Evolutionary conservation across 92 coral and sea anemone species (phyloP), one percentile per base, ranked within the genome.

Genomic region (Porites divaricata): DNA sequence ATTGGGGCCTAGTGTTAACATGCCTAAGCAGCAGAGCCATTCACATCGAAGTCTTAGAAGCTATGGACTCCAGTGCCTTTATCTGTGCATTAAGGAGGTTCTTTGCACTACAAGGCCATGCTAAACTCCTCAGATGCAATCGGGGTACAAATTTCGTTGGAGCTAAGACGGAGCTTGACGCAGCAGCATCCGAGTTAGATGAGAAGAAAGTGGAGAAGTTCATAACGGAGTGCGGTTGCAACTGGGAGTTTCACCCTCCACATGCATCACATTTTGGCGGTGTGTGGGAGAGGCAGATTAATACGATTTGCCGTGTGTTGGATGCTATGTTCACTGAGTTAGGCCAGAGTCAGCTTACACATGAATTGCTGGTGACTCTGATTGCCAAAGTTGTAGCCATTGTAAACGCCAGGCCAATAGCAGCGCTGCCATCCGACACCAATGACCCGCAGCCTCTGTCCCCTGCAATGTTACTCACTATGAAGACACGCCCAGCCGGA

Each of bases 181-280:
- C 65, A 25, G 92, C 92, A 4, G 57, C 80, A 50, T 48, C 58
- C 51, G 74, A 81, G 67, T 12, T 76, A 68, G 84, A 90, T 64
- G 51, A 69, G 51, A 61, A 74, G 77, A 61, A 24, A 61, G 63
- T 79, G 24, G 70, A 84, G 86, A 78, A 64, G 21, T 78, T 59
- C 19, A 73, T 84, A 13, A 84, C 75, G 25, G 89, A 84, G 86
- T 72, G 72, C 48, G 91, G 81, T 5, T 81, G 91, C 70, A 41
- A 75, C 21, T 88, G 85, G 92, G 74, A 62, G 76, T 85, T 89
- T 28, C 85, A 89, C 65, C 92, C 92, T 66, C 92, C 88, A 23
- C 88, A 83, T 51, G 92, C 92, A 45, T 88, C 92, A 22, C 92
- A 89, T 64, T 85, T 89, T 72, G 90, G 90, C 52, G 90, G 86